phyloP scores from a whole-genome alignment of 2,888 invertebrate genomes.

The Metallyticus violacea region DNA sequence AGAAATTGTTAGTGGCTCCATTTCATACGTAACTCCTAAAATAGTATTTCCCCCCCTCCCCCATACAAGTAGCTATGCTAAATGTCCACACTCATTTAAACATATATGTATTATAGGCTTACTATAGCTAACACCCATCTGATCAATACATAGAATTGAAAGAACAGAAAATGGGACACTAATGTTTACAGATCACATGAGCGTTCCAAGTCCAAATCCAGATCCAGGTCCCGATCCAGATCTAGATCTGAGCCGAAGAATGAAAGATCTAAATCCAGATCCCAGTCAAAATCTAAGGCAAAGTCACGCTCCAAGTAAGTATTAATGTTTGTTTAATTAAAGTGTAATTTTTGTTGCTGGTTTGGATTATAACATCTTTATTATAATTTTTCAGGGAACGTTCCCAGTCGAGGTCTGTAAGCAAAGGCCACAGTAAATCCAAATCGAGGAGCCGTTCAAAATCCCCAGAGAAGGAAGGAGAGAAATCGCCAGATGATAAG shows the following conservation, averaged over 20 bases:
- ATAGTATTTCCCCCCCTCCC: no score
- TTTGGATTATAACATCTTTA: not conserved
- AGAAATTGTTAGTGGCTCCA: no score
- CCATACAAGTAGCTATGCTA: no score
- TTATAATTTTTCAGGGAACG: constrained; percentile 35
- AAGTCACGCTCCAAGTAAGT: constrained; percentile 32
- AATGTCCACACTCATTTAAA: no score
- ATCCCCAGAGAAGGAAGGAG: constrained; percentile 26
- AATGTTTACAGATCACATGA: constrained; percentile 59
- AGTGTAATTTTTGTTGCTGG: no score
- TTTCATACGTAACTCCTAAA: no score
- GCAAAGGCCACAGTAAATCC: constrained; percentile 57
- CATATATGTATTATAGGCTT: no score
- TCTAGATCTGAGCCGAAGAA: constrained; percentile 55
- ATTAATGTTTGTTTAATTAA: no score
- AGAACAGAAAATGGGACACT: no score
- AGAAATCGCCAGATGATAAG: constrained; percentile 25
- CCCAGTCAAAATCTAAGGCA: constrained; percentile 53
- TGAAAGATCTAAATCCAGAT: constrained; percentile 52
- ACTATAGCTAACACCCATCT: no score
- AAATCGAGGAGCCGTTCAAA: constrained; percentile 34
- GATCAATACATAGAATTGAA: no score
- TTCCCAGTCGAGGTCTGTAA: constrained; percentile 62
- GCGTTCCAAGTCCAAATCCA: constrained; percentile 55
- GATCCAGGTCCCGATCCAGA: constrained; percentile 45